Evolutionary conservation across 2,113 vertebrate species (phyloP), one percentile per base, ranked within the genome.

Genomic region (Caranx melampygus): DNA sequence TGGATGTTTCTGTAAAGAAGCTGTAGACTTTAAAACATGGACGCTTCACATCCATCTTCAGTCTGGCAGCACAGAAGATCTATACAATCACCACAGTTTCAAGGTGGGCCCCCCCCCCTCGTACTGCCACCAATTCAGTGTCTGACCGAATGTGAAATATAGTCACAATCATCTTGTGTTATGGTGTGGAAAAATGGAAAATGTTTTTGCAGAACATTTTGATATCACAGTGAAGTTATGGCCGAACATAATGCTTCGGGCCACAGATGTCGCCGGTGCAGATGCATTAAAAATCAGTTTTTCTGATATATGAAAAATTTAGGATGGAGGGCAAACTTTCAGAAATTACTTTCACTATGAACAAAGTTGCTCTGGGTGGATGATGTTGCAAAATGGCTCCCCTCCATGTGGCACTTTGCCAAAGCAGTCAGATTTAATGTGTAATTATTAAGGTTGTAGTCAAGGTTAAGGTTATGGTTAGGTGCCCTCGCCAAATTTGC

Each of bases 401-500:
- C 15, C 42, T 82, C 47, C 67, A 61, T 20, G 26, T 4, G 62
- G 33, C 68, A 58, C 26, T 31, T 54, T 58, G 58, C 64, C 83
- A 83, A 55, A 49, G 26, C 68, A 3, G 52, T 70, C 63, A n/a
- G 31, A 45, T 75, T 69, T 35, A 42, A 83, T 57, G 54, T 62
- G 21, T 31, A 21, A 67, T 47, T 66, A 9, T 74, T 21, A 67
- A 77, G 34, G 70, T 73, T 51, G 37, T 8, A 40, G n/a, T 54
- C 58, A 84, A 79, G 73, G 62, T 73, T 68, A 74, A 51, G 35
- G 52, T 81, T 74, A 81, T 11, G 49, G 67, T 70, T 42, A 45
- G 65, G 63, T 15, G n/a, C 44, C 72, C 44, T 33, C 1, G 1
- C 44, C 68, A 72, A 60, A 49, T 64, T 72, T 44, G 35, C 44